Evolutionary conservation across 2,888 invertebrate species (phyloP).

Genomic region (Hemithea aestivaria): DNA sequence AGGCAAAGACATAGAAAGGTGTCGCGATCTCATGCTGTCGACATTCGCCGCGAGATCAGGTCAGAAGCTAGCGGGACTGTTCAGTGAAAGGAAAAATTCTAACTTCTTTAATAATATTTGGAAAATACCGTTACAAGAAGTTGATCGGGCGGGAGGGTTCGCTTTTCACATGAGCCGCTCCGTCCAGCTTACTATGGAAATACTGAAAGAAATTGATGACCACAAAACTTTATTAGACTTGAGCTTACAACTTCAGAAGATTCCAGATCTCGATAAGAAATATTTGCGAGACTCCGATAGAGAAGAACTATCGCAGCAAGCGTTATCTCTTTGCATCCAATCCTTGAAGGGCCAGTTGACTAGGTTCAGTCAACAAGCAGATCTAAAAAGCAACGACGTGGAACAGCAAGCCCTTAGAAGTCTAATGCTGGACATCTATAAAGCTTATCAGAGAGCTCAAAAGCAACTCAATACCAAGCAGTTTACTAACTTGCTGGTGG

Average conservation of each 20-base stretch:
- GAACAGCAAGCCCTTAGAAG: conserved; percentile 73
- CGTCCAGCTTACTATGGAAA: conserved; percentile 88
- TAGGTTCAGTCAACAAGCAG: conserved; percentile 68
- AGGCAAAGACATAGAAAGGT: conserved; percentile 83
- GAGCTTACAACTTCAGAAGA: conserved; percentile 86
- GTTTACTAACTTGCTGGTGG: conserved; percentile 82
- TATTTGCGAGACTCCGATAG: conserved; percentile 93
- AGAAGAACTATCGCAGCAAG: conserved; percentile 88
- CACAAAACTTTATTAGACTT: conserved; percentile 88
- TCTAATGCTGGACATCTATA: conserved; percentile 80
- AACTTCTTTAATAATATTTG: conserved; percentile 97
- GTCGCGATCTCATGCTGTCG: conserved; percentile 84
- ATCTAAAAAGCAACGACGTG: conserved; percentile 63
- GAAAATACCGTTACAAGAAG: conserved; percentile 93
- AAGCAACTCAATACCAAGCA: conserved; percentile 80
- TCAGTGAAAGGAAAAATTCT: conserved; percentile 88
- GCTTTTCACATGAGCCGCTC: conserved; percentile 94
- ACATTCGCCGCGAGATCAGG: conserved; percentile 83
- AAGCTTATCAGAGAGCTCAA: conserved; percentile 83
- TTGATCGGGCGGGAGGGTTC: conserved; percentile 95
- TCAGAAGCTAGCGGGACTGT: conserved; percentile 87
- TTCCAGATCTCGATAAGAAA: conserved; percentile 92
- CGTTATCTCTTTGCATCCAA: conserved; percentile 85
- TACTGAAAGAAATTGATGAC: conserved; percentile 88
- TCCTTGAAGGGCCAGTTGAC: conserved; percentile 82